Evolutionary conservation across 1,140 invertebrate genomes (phyloP).

Genomic region (Vanessa atalanta): DNA sequence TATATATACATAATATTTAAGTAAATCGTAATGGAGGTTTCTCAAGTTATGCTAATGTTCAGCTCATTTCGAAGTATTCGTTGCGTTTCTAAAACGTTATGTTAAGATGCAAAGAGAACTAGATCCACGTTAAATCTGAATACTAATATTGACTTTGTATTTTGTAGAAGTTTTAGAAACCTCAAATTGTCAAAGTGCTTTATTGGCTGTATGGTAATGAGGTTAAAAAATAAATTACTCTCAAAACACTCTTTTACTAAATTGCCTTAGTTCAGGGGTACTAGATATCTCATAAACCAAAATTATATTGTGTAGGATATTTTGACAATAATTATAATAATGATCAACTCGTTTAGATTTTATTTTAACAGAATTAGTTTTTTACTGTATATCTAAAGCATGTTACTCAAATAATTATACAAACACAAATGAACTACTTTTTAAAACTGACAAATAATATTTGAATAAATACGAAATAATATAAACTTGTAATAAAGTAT

Average conservation of each 20-base stretch:
- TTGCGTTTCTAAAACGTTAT: constrained; percentile 17
- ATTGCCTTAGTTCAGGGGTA: no score
- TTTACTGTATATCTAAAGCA: not conserved
- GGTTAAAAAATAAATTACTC: not conserved
- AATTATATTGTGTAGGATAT: no score
- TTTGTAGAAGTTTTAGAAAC: constrained; percentile 32
- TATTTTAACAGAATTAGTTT: no score
- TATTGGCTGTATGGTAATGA: constrained; percentile 20
- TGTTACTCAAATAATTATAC: no score
- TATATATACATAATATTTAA: not conserved
- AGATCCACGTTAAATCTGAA: constrained; percentile 38
- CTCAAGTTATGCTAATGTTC: constrained; percentile 2
- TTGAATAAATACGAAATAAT: no score
- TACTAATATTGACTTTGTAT: constrained; percentile 35
- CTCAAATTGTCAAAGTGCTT: constrained; percentile 29
- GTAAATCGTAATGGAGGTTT: not conserved
- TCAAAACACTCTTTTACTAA: not conserved
- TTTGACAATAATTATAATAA: no score
- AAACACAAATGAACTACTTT: no score
- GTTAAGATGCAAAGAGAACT: constrained; percentile 25
- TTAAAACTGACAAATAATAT: no score
- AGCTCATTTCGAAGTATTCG: not conserved
- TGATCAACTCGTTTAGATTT: not conserved
- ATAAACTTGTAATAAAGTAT: no score
- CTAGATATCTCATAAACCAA: no score